A percentile compares a stretch with the other conserved stretches of the same genome.
Conservation (phyloP, 2,888 invertebrate genomes). For the Muschampia plurimacula region DNA sequence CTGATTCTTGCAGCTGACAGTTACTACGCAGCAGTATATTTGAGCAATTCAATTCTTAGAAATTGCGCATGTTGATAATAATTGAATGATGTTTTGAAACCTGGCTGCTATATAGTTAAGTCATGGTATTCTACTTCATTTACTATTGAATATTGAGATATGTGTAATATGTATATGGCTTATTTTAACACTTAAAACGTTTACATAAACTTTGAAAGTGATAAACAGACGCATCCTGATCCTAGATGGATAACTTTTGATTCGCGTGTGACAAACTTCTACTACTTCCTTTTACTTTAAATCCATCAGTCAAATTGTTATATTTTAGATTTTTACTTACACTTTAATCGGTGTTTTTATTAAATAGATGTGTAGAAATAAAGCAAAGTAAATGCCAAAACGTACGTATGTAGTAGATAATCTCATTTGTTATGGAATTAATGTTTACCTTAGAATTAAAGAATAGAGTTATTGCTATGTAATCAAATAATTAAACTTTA, state of each 20-base stretch:
- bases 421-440: slow-evolving; percentile 28
- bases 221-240: no score
- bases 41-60: background rate
- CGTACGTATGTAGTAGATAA: slow-evolving; percentile 56
- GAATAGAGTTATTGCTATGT: slow-evolving; percentile 47
- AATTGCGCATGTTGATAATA: background rate
- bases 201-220: background rate
- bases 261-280: background rate
- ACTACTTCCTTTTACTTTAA: background rate
- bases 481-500: slow-evolving; percentile 41
- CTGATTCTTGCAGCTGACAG: background rate
- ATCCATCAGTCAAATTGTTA: background rate
- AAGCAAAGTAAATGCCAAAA: slow-evolving; percentile 66
- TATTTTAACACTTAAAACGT: background rate
- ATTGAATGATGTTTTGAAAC: background rate
- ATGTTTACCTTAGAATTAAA: slow-evolving; percentile 23
- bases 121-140: no score
- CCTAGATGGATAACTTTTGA: no score
- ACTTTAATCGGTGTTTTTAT: slow-evolving; percentile 40
- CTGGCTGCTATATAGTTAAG: background rate
- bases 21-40: background rate
- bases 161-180: background rate
- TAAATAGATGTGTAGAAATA: slow-evolving; percentile 48
- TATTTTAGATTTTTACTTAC: background rate
- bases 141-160: background rate